Evolutionary conservation across 2,113 vertebrate species (phyloP).

Genomic region (Nothoprocta pentlandii): DNA sequence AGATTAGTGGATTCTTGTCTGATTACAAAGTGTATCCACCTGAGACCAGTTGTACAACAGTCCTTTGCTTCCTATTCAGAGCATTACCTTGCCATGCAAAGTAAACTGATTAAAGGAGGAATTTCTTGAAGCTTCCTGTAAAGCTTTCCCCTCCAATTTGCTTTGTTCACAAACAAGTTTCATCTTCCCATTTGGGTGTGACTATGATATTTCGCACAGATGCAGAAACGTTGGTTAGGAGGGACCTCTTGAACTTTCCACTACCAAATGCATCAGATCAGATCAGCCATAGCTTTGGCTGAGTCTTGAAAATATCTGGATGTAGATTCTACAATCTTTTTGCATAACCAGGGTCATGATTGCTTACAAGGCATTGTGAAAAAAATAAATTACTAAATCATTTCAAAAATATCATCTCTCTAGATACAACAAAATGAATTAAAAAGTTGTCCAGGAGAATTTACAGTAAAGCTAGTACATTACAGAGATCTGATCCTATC

Average conservation of each 20-base stretch:
- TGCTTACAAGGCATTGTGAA: background rate
- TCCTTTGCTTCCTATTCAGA: background rate
- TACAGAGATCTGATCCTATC: background rate
- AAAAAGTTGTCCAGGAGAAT: background rate
- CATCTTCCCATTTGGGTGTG: background rate
- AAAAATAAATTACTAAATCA: background rate
- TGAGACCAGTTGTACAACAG: background rate
- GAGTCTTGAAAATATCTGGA: background rate
- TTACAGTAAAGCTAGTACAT: background rate
- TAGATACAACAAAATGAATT: background rate
- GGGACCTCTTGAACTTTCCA: background rate
- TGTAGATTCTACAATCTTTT: background rate
- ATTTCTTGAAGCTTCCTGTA: background rate
- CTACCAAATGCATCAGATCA: background rate
- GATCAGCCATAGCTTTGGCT: accelerated
- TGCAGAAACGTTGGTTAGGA: background rate
- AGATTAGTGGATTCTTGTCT: background rate
- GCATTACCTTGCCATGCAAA: background rate
- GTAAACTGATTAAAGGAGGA: background rate
- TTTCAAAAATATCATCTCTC: background rate
- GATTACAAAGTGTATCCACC: background rate
- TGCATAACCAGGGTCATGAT: accelerated
- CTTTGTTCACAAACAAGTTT: background rate
- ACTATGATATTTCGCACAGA: background rate
- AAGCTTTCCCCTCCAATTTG: background rate